These are phyloP conservation scores for Mactromeris polynyma DNA, from an alignment of 2,888 invertebrate species.

Conservation along the genomic window DNA sequence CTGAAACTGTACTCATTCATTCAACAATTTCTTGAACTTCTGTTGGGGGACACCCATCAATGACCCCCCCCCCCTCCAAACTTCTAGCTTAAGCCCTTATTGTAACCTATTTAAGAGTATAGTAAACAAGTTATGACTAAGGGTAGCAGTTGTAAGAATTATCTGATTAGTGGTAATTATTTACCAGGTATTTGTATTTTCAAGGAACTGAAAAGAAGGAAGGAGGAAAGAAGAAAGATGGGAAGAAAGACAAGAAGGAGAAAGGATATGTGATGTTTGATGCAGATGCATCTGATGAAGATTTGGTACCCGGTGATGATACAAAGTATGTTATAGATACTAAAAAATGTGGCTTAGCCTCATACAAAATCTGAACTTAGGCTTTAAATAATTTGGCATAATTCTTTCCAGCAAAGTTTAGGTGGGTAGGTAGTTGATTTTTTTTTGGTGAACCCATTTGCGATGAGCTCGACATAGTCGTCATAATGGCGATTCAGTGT, in stretches of 20 bases:
- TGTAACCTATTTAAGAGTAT: neutral
- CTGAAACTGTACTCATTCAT: too few relatives aligned
- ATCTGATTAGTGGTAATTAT: neutral
- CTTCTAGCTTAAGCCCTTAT: neutral
- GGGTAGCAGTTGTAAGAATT: neutral
- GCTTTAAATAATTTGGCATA: too few relatives aligned
- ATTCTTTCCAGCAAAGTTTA: too few relatives aligned
- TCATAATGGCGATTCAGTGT: too few relatives aligned
- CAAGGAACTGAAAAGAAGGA: conserved; percentile 74
- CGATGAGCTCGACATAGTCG: too few relatives aligned
- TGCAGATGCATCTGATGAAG: conserved; percentile 96
- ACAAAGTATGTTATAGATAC: conserved; percentile 89
- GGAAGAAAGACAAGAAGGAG: conserved; percentile 92
- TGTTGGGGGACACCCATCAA: too few relatives aligned
- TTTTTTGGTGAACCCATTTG: too few relatives aligned
- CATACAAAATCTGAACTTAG: too few relatives aligned
- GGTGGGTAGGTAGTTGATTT: too few relatives aligned
- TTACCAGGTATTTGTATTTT: neutral
- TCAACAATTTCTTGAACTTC: too few relatives aligned
- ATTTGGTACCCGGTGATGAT: conserved; percentile 88
- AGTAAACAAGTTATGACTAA: neutral
- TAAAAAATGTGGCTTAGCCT: neutral
- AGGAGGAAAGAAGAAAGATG: conserved; percentile 79
- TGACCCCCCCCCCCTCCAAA: too few relatives aligned
- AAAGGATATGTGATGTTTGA: conserved; percentile 97